Percentiles rank a stretch among this genome's conserved stretches.
Evolutionary conservation across 2,888 invertebrate species (phyloP).

Genomic region (Drosophila yooni): DNA sequence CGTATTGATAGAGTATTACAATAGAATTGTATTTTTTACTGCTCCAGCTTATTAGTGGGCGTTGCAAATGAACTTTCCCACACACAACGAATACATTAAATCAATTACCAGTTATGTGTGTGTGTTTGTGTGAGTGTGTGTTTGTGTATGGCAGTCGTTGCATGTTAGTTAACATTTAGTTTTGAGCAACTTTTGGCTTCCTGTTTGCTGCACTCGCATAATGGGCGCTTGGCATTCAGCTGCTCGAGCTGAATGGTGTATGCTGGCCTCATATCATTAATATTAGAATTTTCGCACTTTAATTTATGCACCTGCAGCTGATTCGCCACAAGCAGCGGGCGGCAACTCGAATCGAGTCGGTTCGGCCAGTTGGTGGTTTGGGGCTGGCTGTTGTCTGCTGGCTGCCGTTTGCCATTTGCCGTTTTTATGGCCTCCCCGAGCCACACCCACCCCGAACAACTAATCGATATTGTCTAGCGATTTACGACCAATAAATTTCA

Average conservation of each 20-base stretch:
- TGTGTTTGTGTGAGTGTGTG: constrained; percentile 20
- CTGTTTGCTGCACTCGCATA: constrained; percentile 62
- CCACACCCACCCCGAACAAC: constrained; percentile 72
- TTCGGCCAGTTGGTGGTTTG: constrained; percentile 16
- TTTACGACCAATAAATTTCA: constrained; percentile 76
- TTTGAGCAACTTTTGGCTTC: constrained; percentile 67
- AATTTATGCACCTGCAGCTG: constrained; percentile 78
- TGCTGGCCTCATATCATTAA: constrained; percentile 61
- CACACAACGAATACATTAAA: constrained; percentile 68
- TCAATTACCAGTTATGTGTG: constrained; percentile 60
- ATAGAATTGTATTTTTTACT: constrained; percentile 70
- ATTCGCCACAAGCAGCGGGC: constrained; percentile 63
- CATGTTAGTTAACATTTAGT: constrained; percentile 79
- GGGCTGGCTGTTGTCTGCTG: constrained; percentile 24
- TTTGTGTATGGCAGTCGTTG: constrained; percentile 52
- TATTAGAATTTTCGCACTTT: constrained; percentile 79
- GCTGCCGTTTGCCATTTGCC: constrained; percentile 65
- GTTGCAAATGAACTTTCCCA: constrained; percentile 81
- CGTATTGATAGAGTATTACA: constrained; percentile 38
- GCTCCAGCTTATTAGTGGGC: constrained; percentile 63
- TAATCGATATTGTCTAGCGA: constrained; percentile 77
- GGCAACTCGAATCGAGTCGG: constrained; percentile 13
- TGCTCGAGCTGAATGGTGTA: constrained; percentile 7
- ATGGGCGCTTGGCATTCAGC: constrained; percentile 46
- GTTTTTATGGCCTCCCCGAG: constrained; percentile 61